Base-by-base conservation (phyloP, 2,113 vertebrate species). In the Ctenomys sociabilis region DNA sequence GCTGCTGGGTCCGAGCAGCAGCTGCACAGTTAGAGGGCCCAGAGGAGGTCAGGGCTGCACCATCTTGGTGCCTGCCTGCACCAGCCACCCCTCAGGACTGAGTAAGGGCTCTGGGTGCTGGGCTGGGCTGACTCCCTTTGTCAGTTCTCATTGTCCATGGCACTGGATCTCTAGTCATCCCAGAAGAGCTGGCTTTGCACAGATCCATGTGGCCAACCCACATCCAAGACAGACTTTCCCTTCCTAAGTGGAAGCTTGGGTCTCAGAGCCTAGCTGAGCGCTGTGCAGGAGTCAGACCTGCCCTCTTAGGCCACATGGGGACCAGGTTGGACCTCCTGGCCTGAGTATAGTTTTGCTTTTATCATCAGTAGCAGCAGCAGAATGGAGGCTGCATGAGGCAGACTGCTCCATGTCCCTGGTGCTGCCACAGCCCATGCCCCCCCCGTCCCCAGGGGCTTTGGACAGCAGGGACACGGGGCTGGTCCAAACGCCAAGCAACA, bases 161-260 rank as follows among this genome's bases (percentile, higher is more conserved):
- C 97, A 96, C 75, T 96, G 40, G n/a, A 90, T 94, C 97, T 93
- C 91, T 28, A 93, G 87, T 90, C 82, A 90, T 87, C 97, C 96
- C 97, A 96, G 70, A 0, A 13, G 4, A 97, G 95, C 84, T 49
- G 96, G 97, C 96, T 96, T 88, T 96, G 97, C 96, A 93, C 97
- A 98, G 97, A 97, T 94, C 90, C 84, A 82, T 21, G 70, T 96
- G 78, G 35, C 63, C 83, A 68, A 89, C 87, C 9, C 66, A 30
- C 66, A 90, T 75, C 43, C 91, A 86, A 89, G 96, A 97, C 73
- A 90, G 75, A 66, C 95, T 87, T 97, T 96, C 87, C 80, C 96
- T 92, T 95, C 52, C 68, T 95, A 45, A 70, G 12, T 52, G 63
- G 90, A 97, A 96, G 93, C 4, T 91, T 22, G 19, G 49, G 52